Conservation (phyloP, 2,113 vertebrate genomes). For the Isurus oxyrinchus region DNA sequence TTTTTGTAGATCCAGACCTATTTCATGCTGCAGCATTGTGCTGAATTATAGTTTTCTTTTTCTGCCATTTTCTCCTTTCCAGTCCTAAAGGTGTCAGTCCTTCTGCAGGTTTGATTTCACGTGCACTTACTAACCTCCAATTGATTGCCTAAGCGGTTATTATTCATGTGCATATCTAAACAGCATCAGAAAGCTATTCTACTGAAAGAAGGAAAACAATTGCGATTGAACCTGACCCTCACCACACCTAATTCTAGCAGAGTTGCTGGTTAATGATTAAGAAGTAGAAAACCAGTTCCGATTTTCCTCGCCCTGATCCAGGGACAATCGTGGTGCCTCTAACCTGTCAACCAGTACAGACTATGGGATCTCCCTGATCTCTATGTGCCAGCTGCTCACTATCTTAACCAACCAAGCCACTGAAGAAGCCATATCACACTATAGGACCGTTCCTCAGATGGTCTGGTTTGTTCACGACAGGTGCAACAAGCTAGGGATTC, state of each 20-base stretch:
- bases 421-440: not conserved
- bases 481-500: not conserved
- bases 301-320: not conserved
- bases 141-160: not conserved
- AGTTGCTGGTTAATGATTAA: not conserved
- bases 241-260: not conserved
- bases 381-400: not conserved
- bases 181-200: not conserved
- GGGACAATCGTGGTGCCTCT: not conserved
- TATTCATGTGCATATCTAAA: not conserved
- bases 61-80: not conserved
- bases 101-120: not conserved
- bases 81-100: not conserved
- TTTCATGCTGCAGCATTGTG: not conserved
- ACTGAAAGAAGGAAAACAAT: not conserved
- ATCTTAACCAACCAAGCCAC: not conserved
- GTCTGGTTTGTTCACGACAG: conserved; percentile 14
- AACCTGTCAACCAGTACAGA: too few species aligned
- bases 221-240: not conserved
- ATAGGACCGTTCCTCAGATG: conserved; percentile 9
- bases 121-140: not conserved
- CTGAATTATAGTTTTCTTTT: not conserved
- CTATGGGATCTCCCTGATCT: not conserved
- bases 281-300: not conserved
- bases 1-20: not conserved